Percentiles rank a stretch among this genome's conserved stretches.
Evolutionary conservation across 2,113 vertebrate species (phyloP).

Genomic region (Cyphomyrus discorhynchus): DNA sequence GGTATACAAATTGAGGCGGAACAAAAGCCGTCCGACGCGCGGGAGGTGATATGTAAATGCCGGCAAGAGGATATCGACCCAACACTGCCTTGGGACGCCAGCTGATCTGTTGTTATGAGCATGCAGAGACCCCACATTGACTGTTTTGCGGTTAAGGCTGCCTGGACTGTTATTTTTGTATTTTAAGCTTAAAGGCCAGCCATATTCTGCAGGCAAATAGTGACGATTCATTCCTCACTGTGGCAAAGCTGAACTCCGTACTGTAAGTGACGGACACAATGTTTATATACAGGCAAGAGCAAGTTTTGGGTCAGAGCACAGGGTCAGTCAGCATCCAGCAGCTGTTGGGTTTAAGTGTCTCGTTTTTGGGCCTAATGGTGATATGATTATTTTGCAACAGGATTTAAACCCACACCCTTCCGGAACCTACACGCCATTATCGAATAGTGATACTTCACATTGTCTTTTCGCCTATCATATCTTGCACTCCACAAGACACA

Average conservation of each 20-base stretch:
- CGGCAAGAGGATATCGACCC: neutral
- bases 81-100: neutral
- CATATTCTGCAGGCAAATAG: neutral
- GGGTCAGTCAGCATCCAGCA: neutral
- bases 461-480: neutral
- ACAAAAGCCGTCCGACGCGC: neutral
- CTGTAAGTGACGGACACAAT: neutral
- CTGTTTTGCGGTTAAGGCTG: neutral
- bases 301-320: neutral
- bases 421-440: neutral
- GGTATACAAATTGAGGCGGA: neutral
- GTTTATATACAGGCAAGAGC: neutral
- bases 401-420: neutral
- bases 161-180: neutral
- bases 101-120: neutral
- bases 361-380: neutral
- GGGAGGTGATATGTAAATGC: neutral
- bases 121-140: neutral
- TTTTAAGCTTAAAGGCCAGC: no score
- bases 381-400: neutral
- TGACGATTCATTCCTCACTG: neutral
- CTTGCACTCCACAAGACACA: neutral
- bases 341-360: neutral
- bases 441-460: neutral
- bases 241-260: neutral